Conservation (phyloP, 2,797 vertebrate genomes). For the Coilia nasus region DNA sequence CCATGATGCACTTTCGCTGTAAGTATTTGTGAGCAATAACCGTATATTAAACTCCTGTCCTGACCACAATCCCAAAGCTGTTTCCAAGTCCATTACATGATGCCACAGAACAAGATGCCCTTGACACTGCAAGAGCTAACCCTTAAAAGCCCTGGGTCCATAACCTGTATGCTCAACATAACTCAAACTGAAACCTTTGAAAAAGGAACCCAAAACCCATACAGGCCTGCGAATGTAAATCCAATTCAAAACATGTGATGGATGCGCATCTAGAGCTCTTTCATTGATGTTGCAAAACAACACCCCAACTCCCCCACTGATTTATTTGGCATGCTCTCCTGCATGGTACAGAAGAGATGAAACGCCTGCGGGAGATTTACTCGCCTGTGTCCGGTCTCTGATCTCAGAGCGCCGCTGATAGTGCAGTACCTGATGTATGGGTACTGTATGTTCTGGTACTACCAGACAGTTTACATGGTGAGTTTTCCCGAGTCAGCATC, state of each 20-base stretch:
- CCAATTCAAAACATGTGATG: conserved; percentile 7
- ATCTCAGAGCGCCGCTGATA: neutral
- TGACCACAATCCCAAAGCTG: neutral
- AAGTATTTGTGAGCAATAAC: neutral
- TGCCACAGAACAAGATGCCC: neutral
- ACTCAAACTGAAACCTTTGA: neutral
- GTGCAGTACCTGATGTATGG: neutral
- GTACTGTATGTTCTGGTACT: neutral
- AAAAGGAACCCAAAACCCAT: conserved; percentile 2
- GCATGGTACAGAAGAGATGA: neutral
- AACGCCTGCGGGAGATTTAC: neutral
- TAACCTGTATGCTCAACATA: neutral
- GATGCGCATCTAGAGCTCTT: neutral
- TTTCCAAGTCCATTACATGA: neutral
- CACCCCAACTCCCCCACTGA: neutral
- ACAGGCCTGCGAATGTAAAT: neutral
- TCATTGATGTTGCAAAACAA: conserved; percentile 7
- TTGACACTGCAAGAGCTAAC: neutral
- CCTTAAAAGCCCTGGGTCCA: neutral
- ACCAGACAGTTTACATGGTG: neutral
- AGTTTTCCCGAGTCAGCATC: neutral
- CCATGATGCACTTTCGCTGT: conserved; percentile 4
- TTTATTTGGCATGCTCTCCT: neutral
- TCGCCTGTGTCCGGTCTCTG: neutral
- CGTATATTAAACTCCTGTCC: neutral